A percentile compares a stretch with the other conserved stretches of the same genome.
Conservation (phyloP, 53 echinoderm and acorn worm genomes). For the Mesocentrotus franciscanus region DNA sequence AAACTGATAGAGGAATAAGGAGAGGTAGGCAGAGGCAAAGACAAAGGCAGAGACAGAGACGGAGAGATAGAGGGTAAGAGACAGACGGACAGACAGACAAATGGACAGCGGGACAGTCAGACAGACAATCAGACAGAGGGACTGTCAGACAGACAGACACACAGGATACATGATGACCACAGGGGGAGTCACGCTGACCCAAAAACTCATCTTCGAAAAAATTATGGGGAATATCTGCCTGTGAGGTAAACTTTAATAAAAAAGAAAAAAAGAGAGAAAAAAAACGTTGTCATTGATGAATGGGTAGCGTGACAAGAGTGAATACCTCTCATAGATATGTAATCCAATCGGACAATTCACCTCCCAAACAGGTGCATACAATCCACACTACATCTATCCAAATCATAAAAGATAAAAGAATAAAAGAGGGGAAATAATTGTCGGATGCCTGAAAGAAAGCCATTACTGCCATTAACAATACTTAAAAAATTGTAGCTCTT, state of each 20-base stretch:
- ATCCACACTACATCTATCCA: not conserved
- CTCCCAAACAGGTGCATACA: constrained; percentile 24
- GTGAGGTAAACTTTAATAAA: not conserved
- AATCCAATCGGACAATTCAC: constrained; percentile 33
- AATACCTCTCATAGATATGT: constrained; percentile 40
- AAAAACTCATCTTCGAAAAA: not conserved
- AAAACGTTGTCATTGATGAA: constrained; percentile 32
- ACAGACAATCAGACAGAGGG: not conserved
- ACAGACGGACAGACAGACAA: not conserved
- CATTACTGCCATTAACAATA: too few relatives aligned
- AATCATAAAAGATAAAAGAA: not conserved
- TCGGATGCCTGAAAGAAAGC: too few relatives aligned
- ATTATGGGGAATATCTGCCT: constrained; percentile 9
- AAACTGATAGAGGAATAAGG: not conserved
- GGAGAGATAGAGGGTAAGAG: not conserved
- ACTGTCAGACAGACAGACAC: not conserved
- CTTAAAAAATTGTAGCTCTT: too few relatives aligned
- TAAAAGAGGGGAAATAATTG: constrained; percentile 14
- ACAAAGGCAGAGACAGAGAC: not conserved
- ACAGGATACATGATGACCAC: not conserved
- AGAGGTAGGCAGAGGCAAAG: not conserved
- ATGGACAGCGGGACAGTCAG: too few relatives aligned
- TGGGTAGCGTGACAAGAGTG: constrained; percentile 47
- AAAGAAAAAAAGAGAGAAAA: not conserved
- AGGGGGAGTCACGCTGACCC: not conserved